phyloP scores from a whole-genome alignment of 2,888 invertebrate species.

The Choreutis nemorana region DNA sequence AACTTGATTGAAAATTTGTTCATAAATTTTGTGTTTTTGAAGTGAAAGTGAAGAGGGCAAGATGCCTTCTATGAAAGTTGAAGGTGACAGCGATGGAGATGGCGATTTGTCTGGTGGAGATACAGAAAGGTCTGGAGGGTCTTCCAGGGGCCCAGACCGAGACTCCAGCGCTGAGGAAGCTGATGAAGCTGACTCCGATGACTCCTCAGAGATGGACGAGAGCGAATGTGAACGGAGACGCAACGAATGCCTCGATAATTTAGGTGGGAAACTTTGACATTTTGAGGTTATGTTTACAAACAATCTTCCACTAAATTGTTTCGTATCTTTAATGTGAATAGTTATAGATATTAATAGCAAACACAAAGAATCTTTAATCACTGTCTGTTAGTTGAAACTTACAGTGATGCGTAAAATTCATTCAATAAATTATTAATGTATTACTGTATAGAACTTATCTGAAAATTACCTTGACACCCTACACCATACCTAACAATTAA shows the following conservation, averaged over 20 bases:
- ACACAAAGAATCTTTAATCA: no score
- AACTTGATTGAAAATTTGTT: no score
- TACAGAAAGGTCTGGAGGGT: constrained; percentile 73
- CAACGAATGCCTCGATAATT: constrained; percentile 84
- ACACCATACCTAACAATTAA: no score
- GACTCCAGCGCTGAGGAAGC: constrained; percentile 81
- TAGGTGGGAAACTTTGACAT: constrained; percentile 49
- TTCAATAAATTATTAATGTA: no score
- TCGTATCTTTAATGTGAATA: no score
- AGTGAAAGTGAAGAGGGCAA: constrained; percentile 10
- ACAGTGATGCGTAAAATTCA: no score
- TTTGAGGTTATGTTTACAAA: constrained; percentile 64
- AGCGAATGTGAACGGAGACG: constrained; percentile 87
- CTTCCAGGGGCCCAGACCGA: constrained; percentile 70
- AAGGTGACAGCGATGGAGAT: constrained; percentile 69
- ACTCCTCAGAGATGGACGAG: constrained; percentile 91
- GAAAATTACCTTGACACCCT: no score
- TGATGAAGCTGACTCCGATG: constrained; percentile 84
- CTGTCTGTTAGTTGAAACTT: no score
- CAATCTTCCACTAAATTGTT: constrained; percentile 18
- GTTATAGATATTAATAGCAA: no score
- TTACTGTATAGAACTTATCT: no score
- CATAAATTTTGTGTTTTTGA: background rate
- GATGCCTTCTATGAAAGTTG: constrained; percentile 76
- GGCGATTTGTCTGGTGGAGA: constrained; percentile 75